Evolutionary conservation across 2,113 vertebrate species (phyloP), one percentile per base, ranked within the genome.

Genomic region (Callocephalon fimbriatum): DNA sequence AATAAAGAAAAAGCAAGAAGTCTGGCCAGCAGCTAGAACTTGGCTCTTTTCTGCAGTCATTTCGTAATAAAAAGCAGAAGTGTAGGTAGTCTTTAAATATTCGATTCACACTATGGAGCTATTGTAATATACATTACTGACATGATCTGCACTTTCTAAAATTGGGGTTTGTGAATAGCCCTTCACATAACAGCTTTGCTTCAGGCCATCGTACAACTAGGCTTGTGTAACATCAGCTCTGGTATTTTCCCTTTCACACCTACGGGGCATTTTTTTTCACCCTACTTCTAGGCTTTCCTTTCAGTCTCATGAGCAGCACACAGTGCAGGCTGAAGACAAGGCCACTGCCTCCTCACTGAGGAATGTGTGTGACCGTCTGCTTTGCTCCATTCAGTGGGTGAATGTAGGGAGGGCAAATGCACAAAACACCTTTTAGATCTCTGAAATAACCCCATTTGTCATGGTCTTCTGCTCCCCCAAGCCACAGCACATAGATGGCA

Each of bases 1-100:
- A 95, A 92, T 80, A 89, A 90, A 86, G 75, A 92, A 90, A 86
- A 95, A 70, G 74, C 85, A 95, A 70, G 90, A 90, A 94, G 80
- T 81, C 62, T 86, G 86, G 85, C 87, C 85, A 79, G 71, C 78
- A 90, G 85, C 58, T 94, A 85, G 63, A 91, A 85, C 58, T 76
- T 76, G 88, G 58, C 88, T 90, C 53, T 94, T 72, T 82, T 45
- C 68, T 86, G 59, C 82, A 79, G 74, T 86, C 81, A 85, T 89
- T 96, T 89, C 48, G 29, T 63, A 93, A 94, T 87, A 91, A 91
- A 93, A 95, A 95, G 77, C 45, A 53, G 54, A 50, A 53, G 17
- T 53, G 32, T 82, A 79, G 48, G 62, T 93, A 93, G 58, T 67
- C 87, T 93, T 95, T 90, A 97, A 96, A 82, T 79, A 95, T 86